Percentiles rank a stretch among this genome's conserved stretches.
Evolutionary conservation across 2,113 vertebrate genomes (phyloP).

Genomic region (Phyllostomus discolor): DNA sequence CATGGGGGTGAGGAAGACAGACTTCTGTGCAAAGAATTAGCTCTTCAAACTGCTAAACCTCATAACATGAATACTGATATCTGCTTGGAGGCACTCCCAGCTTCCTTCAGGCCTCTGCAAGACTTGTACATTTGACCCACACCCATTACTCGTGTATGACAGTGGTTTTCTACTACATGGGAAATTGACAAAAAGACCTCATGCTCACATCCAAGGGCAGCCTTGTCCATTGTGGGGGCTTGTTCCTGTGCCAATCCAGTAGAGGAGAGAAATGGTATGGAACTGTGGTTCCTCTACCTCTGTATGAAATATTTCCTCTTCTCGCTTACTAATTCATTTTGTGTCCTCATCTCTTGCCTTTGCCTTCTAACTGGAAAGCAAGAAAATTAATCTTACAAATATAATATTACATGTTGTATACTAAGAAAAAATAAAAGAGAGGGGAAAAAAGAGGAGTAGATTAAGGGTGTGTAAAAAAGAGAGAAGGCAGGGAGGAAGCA

Average conservation of each 20-base stretch:
- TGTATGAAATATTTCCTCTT: background rate
- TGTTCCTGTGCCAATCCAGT: background rate
- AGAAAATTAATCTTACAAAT: background rate
- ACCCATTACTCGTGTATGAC: background rate
- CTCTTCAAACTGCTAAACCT: background rate
- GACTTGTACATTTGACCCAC: background rate
- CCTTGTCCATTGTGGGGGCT: background rate
- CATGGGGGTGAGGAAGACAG: background rate
- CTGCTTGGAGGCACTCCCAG: background rate
- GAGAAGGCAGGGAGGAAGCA: background rate
- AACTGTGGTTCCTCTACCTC: background rate
- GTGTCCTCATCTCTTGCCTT: background rate
- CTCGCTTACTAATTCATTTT: background rate
- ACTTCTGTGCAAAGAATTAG: background rate
- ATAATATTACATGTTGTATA: background rate
- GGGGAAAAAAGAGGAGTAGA: background rate
- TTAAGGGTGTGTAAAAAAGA: background rate
- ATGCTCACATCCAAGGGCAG: background rate
- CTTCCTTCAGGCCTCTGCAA: background rate
- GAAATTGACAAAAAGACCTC: background rate
- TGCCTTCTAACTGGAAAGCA: background rate
- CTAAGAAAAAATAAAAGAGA: background rate
- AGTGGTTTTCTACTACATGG: background rate
- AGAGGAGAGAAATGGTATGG: background rate
- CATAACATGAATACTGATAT: background rate